Evolutionary conservation across 2,888 invertebrate species (phyloP), one percentile per base, ranked within the genome.

Genomic region (Coronaproctus castanopsis): DNA sequence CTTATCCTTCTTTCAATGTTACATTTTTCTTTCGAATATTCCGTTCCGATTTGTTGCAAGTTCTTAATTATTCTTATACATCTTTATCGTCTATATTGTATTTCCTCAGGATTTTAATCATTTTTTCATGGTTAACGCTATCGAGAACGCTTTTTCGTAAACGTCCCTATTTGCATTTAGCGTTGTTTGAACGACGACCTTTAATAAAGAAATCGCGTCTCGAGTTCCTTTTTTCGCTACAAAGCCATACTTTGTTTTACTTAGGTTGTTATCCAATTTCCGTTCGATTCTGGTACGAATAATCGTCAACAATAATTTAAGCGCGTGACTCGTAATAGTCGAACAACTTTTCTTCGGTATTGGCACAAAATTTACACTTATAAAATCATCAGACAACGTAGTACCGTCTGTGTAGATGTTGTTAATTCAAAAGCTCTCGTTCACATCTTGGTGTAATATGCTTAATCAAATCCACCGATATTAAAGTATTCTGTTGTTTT

Each of bases 11-110:
- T 54, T 21, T 54, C 22, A 21, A 54, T 54, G 21, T 18, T 18
- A 22, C 54, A 54, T 14, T 54, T n/a, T n/a, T 21, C n/a, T 8
- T 8, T n/a, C 3, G 10, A 52, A n/a, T 52, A 52, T 52, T 52
- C 5, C 20, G 5, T 23, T 10, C 50, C 50, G 8, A 52, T 57
- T 52, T 50, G 52, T n/a, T 52, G 52, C 21, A 58, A n/a, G 23
- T 54, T 53, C 53, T 58, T 58, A 8, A 57, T 60, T 48, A 60
- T 60, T 2, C 8, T 48, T 8, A n/a, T n/a, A 60, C 20, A 57
- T 60, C 56, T 50, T 55, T 56, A 24, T 49, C 55, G 20, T 59
- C 56, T 10, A 60, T 57, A 51, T 50, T 21, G 21, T 21, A 21
- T 23, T 22, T 24, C 23, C 51, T 60, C n/a, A 57, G 21, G 21